Percentiles rank a stretch among this genome's conserved stretches.
phyloP scores from a whole-genome alignment of 2,113 vertebrate species.

The Hippocampus barbouri region DNA sequence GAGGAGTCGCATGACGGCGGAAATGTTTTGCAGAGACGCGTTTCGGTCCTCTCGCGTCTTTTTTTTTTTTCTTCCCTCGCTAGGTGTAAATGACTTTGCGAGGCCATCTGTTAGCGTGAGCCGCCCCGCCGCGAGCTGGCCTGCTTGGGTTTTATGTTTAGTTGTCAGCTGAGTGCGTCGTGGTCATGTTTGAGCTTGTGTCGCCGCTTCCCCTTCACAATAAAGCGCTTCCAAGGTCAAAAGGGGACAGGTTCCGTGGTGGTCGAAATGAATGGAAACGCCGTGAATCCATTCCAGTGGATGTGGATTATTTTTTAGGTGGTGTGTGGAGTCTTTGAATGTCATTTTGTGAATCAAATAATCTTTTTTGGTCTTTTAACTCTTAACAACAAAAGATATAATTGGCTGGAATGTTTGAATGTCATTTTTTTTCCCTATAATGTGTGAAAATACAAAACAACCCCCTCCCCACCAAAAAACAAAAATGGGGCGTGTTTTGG shows the following conservation, averaged over 20 bases:
- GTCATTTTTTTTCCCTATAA: no score
- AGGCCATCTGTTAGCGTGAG: conserved; percentile 66
- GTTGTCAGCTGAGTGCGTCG: background rate
- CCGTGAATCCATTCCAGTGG: no score
- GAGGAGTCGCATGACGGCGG: background rate
- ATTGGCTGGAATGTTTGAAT: no score
- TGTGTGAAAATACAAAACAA: no score
- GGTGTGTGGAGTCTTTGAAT: no score
- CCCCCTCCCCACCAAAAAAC: no score
- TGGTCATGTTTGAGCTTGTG: conserved; percentile 11
- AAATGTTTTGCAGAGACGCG: background rate
- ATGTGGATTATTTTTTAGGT: no score
- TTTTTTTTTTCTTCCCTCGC: conserved; percentile 17
- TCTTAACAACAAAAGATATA: no score
- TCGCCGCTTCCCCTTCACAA: conserved; percentile 4
- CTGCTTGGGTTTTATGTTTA: conserved; percentile 52
- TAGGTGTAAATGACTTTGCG: conserved; percentile 74
- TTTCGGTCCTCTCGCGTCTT: background rate
- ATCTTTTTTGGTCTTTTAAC: no score
- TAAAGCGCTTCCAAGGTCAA: conserved; percentile 3
- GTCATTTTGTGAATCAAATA: no score
- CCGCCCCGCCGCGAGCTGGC: conserved; percentile 70
- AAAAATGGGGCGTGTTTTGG: no score
- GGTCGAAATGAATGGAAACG: no score
- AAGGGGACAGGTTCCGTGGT: background rate